phyloP scores from a whole-genome alignment of 2,797 vertebrate genomes.

The Crocidura indochinensis region DNA sequence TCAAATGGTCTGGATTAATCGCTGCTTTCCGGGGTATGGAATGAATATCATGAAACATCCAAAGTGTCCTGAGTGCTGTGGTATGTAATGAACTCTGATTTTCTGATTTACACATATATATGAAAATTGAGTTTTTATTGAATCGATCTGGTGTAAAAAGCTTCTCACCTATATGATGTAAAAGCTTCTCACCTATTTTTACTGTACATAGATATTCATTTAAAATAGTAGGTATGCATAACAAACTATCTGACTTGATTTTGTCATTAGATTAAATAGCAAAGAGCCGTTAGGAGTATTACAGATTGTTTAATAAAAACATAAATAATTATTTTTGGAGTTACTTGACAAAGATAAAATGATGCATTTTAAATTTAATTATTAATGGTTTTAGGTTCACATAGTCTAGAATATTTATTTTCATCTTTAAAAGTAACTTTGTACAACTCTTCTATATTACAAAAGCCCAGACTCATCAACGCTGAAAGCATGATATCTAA shows the following conservation, averaged over 20 bases:
- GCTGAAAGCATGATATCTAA: too few relatives aligned
- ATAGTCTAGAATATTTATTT: background rate
- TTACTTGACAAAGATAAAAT: background rate
- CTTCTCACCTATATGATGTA: background rate
- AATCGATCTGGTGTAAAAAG: background rate
- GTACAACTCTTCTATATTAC: too few relatives aligned
- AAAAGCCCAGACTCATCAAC: too few relatives aligned
- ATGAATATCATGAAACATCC: constrained; percentile 83
- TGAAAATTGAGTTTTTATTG: background rate
- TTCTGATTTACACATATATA: background rate
- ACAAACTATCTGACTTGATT: background rate
- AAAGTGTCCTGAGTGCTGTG: constrained; percentile 86
- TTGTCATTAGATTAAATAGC: background rate
- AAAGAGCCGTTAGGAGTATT: background rate
- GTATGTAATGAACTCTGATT: constrained; percentile 75
- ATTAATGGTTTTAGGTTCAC: background rate
- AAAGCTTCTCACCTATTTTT: background rate
- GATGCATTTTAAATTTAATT: background rate
- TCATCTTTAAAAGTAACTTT: too few relatives aligned
- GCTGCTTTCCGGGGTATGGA: constrained; percentile 85
- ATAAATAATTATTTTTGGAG: background rate
- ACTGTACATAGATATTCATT: background rate
- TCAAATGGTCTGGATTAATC: constrained; percentile 82
- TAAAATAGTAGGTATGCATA: background rate
- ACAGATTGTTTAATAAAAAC: background rate